phyloP scores from a whole-genome alignment of 2,888 invertebrate species.

The Drosophila limbata region DNA sequence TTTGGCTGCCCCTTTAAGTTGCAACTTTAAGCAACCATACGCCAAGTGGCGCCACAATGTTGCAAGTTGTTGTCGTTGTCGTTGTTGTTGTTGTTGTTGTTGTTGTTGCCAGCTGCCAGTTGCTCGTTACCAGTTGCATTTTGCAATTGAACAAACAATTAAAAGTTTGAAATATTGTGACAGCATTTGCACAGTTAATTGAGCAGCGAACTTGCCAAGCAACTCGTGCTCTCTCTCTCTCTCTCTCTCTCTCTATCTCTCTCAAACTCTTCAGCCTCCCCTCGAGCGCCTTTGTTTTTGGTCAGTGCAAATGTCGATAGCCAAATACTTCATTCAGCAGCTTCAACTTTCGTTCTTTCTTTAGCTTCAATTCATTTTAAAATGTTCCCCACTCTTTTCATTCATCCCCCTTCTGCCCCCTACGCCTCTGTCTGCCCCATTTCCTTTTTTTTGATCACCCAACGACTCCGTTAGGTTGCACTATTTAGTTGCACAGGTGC shows the following conservation, averaged over 20 bases:
- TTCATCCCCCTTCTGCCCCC: background rate
- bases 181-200: conserved; percentile 76
- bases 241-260: background rate
- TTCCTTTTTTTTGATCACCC: background rate
- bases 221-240: background rate
- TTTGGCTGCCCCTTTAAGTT: conserved; percentile 25
- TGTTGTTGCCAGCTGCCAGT: background rate
- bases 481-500: conserved; percentile 28
- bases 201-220: conserved; percentile 45
- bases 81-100: conserved; percentile 4
- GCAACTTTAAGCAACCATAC: conserved; percentile 24
- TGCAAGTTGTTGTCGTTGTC: conserved; percentile 20
- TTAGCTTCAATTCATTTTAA: conserved; percentile 59
- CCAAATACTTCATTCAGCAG: conserved; percentile 5
- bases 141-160: conserved; percentile 76
- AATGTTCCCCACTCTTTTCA: conserved; percentile 12
- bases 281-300: background rate
- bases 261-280: background rate
- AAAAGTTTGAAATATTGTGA: conserved; percentile 78
- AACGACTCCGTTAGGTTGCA: background rate
- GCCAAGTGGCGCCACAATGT: conserved; percentile 41
- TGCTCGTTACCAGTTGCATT: conserved; percentile 38
- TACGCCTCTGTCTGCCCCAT: background rate
- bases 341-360: conserved; percentile 58
- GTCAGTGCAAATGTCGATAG: conserved; percentile 7